Evolutionary conservation across 2,113 vertebrate species (phyloP), one percentile per base, ranked within the genome.

Genomic region (Nothobranchius kuhntae): DNA sequence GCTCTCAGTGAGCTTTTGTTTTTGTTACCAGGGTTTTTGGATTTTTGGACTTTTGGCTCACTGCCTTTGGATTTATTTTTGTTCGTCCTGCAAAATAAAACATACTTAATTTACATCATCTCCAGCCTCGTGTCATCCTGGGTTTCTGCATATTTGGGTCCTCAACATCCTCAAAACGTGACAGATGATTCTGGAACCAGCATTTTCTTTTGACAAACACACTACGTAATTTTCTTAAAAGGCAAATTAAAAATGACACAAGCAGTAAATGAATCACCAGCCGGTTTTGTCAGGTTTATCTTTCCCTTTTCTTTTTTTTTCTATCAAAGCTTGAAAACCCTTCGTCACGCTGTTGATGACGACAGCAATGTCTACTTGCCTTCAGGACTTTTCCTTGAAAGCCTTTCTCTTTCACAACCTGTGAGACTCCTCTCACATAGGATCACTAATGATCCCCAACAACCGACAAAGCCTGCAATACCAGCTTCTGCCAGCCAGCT

Each of bases 401-500:
- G 65, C 69, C 47, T 30, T 52, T 59, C 65, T 67, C 24, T 60
- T 64, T 59, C 53, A 51, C 65, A 63, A 46, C 54, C 58, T 73
- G 61, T 65, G 45, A 75, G 73, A 56, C 48, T 47, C 62, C 24
- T 48, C 46, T 79, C 38, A 69, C 65, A 46, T 9, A 21, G 42
- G 47, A 74, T 11, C 68, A 58, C 61, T 66, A 50, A 80, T 67
- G 61, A 63, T 50, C 65, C 7, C 13, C 67, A 76, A 9, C 65
- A 65, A 68, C 73, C 63, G 69, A 58, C 66, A 71, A 59, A 13
- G 15, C 62, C 36, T 52, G 69, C 68, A 80, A 51, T 61, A 60
- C 46, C 14, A 21, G 21, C 21, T 21, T 21, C 21, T 21, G 21
- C 21, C 59, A 26, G 24, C 21, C 21, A 44, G 46, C 14, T 24